Conservation (phyloP, 2,797 vertebrate species). For the Scarus forsteni region DNA sequence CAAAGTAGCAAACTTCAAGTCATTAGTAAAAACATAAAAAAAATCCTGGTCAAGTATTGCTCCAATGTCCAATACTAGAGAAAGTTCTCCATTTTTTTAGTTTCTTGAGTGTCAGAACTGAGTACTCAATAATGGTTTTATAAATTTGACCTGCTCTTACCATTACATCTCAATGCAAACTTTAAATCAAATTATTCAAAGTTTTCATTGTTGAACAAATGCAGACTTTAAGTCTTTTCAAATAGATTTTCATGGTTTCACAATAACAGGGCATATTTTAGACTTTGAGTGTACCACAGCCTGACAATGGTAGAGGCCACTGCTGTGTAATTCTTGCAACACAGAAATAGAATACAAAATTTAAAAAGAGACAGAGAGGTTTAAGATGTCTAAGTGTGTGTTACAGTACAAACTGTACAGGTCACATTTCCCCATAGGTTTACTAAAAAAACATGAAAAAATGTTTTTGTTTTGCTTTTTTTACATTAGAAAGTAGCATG, state of each 20-base stretch:
- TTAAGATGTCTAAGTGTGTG: slow-evolving; percentile 29
- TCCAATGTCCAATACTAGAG: too few species aligned
- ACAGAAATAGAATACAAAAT: slow-evolving; percentile 27
- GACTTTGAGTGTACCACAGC: slow-evolving; percentile 2
- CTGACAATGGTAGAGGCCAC: slow-evolving; percentile 5
- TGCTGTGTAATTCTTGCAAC: slow-evolving; percentile 36
- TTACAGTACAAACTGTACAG: slow-evolving; percentile 10
- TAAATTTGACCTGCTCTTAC: too few species aligned
- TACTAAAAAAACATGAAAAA: too few species aligned
- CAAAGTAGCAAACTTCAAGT: too few species aligned
- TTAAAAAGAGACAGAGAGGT: slow-evolving; percentile 17
- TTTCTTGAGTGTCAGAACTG: too few species aligned
- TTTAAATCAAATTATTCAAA: slow-evolving; percentile 19
- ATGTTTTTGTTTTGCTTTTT: too few species aligned
- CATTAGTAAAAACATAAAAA: too few species aligned
- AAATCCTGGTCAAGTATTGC: too few species aligned
- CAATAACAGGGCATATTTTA: slow-evolving; percentile 35
- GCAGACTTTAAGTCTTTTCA: slow-evolving; percentile 15
- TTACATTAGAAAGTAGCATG: too few species aligned
- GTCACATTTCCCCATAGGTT: background rate
- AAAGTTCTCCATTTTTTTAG: too few species aligned
- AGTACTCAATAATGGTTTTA: too few species aligned
- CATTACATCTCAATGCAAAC: too few species aligned
- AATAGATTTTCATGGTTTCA: slow-evolving; percentile 27
- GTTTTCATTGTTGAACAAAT: slow-evolving; percentile 13